Evolutionary conservation across 2,888 invertebrate genomes (phyloP).

Genomic region (Hirtodrosophila duncani): DNA sequence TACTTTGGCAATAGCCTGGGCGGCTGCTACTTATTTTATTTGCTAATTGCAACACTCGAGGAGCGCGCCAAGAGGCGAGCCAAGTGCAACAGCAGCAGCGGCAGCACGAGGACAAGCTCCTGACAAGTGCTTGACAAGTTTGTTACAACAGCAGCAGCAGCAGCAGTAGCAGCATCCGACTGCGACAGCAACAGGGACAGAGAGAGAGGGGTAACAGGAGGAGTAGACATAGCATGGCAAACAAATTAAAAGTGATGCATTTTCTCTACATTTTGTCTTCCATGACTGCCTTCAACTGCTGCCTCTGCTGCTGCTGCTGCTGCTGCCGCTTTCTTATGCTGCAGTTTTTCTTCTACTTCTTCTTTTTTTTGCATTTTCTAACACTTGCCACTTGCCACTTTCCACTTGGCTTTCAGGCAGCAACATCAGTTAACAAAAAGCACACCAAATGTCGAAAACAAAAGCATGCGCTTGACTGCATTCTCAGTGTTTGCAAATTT

Average conservation of each 20-base stretch:
- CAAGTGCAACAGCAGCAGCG: not conserved
- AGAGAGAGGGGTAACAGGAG: conserved; percentile 1
- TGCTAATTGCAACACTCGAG: conserved; percentile 68
- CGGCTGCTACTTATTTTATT: conserved; percentile 65
- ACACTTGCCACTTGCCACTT: conserved; percentile 20
- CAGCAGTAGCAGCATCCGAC: conserved; percentile 9
- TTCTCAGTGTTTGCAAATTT: conserved; percentile 6
- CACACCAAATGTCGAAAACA: conserved; percentile 17
- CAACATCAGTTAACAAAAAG: not conserved
- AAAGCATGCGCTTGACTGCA: conserved; percentile 29
- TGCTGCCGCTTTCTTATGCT: not conserved
- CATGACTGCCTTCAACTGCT: not conserved
- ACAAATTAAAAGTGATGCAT: conserved; percentile 69
- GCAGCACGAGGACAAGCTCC: conserved; percentile 23
- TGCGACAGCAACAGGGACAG: conserved; percentile 6
- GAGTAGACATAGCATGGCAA: conserved; percentile 41
- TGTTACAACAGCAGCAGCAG: conserved; percentile 35
- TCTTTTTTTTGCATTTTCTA: conserved; percentile 16
- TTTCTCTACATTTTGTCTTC: conserved; percentile 19
- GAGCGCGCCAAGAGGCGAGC: conserved; percentile 33
- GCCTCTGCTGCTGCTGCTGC: not conserved
- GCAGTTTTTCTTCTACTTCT: conserved; percentile 2
- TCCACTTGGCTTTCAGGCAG: conserved; percentile 23
- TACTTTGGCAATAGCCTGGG: conserved; percentile 38
- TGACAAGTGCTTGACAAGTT: conserved; percentile 31